phyloP scores from a whole-genome alignment of 2,797 vertebrate species.

The Galaxias olidus region DNA sequence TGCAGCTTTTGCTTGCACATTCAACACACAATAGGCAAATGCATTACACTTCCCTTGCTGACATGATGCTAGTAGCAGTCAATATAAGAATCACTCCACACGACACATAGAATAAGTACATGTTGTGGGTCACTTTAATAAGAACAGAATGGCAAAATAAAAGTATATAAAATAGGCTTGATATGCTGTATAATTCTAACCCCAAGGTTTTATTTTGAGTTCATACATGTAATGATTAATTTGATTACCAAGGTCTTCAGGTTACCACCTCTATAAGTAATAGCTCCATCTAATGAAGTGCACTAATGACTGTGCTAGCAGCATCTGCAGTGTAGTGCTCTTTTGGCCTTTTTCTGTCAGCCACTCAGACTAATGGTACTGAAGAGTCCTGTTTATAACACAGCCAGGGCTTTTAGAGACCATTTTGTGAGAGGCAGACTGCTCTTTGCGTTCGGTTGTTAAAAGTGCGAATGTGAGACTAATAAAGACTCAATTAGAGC shows the following conservation, averaged over 20 bases:
- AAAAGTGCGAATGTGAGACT: conserved; percentile 69
- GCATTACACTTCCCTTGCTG: not conserved
- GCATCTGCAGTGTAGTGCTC: conserved; percentile 29
- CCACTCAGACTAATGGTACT: conserved; percentile 67
- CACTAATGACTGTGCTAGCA: conserved; percentile 56
- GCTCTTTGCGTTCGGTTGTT: conserved; percentile 64
- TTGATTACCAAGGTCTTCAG: conserved; percentile 21
- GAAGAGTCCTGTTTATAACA: conserved; percentile 57
- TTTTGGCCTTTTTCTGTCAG: conserved; percentile 29
- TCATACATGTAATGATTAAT: conserved; percentile 27
- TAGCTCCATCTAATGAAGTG: conserved; percentile 60
- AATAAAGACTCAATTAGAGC: conserved; percentile 70
- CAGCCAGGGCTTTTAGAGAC: conserved; percentile 67
- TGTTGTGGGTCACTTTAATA: too few relatives aligned
- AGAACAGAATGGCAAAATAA: too few relatives aligned
- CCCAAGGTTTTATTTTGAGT: conserved; percentile 12
- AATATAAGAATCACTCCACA: too few relatives aligned
- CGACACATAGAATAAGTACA: too few relatives aligned
- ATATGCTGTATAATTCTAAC: not conserved
- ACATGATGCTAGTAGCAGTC: not conserved
- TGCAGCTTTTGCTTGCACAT: not conserved
- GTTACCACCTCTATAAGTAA: conserved; percentile 29
- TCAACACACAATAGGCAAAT: not conserved
- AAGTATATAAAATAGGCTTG: not conserved
- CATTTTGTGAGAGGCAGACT: conserved; percentile 62